Conservation (phyloP, 2,113 vertebrate genomes). For the Ctenomys sociabilis region DNA sequence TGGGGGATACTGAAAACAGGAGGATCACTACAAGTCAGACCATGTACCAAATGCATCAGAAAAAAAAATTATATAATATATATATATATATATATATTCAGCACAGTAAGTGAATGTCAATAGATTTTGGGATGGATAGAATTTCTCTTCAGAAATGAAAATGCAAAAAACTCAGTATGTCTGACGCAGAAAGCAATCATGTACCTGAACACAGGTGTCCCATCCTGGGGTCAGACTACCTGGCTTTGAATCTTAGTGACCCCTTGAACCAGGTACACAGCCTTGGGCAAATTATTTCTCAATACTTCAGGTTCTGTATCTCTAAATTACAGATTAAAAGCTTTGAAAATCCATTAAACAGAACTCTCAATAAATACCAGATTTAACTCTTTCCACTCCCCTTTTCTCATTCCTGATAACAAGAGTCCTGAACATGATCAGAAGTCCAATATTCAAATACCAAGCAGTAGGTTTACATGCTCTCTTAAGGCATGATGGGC, state of each 20-base stretch:
- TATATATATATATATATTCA: not conserved
- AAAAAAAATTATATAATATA: no score
- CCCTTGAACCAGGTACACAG: not conserved
- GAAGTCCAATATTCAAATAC: not conserved
- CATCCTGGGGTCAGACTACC: not conserved
- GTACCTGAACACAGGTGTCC: not conserved
- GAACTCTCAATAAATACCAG: not conserved
- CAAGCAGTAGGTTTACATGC: not conserved
- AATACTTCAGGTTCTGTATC: not conserved
- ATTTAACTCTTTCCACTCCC: not conserved
- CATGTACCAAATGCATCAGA: no score
- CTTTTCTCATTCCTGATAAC: not conserved
- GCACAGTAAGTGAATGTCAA: not conserved
- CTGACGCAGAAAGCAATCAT: not conserved
- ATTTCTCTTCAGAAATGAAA: not conserved
- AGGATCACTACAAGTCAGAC: no score
- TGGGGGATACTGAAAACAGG: no score
- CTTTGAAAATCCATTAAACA: not conserved
- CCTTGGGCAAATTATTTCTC: not conserved
- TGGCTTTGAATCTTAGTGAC: not conserved
- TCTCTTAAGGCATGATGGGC: not conserved
- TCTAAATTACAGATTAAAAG: conserved; percentile 15
- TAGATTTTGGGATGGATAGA: not conserved
- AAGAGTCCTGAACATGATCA: not conserved
- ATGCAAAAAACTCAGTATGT: not conserved